Percentiles rank a stretch among this genome's conserved stretches.
Conservation (phyloP, 92 coral and sea anemone species). For the Actinernus sp. region DNA sequence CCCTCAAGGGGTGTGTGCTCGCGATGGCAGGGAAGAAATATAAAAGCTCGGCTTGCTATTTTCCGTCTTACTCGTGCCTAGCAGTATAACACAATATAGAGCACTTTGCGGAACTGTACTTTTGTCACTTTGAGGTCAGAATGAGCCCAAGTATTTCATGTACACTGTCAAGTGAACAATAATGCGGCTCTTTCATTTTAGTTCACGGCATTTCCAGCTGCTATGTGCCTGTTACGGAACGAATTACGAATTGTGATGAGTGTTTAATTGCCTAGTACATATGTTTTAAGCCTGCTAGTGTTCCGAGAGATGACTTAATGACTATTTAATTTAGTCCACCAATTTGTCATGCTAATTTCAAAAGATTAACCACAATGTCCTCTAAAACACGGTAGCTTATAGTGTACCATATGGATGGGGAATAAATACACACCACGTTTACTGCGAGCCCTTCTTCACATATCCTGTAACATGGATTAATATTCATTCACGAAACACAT, state of each 20-base stretch:
- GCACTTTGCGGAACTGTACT: not conserved
- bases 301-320: slow-evolving; percentile 11
- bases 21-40: not conserved
- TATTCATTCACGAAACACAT: too few species aligned
- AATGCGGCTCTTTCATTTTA: not conserved
- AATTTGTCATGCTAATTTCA: slow-evolving; percentile 10
- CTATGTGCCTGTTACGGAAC: not conserved
- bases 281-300: slow-evolving; percentile 5
- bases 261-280: slow-evolving; percentile 13
- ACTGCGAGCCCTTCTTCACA: too few species aligned
- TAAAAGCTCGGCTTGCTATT: not conserved
- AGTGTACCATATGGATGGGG: not conserved
- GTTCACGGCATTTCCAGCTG: not conserved
- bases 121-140: too few species aligned
- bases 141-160: too few species aligned
- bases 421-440: too few species aligned
- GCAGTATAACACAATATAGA: not conserved
- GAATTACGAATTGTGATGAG: slow-evolving; percentile 3
- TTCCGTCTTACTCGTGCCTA: not conserved
- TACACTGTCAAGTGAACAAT: not conserved
- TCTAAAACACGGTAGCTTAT: not conserved
- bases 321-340: slow-evolving; percentile 1
- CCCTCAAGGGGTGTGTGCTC: not conserved
- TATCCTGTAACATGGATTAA: too few species aligned
- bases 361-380: slow-evolving; percentile 1